Base-by-base conservation (phyloP, 2,888 invertebrate species). In the Netelia virgata region DNA sequence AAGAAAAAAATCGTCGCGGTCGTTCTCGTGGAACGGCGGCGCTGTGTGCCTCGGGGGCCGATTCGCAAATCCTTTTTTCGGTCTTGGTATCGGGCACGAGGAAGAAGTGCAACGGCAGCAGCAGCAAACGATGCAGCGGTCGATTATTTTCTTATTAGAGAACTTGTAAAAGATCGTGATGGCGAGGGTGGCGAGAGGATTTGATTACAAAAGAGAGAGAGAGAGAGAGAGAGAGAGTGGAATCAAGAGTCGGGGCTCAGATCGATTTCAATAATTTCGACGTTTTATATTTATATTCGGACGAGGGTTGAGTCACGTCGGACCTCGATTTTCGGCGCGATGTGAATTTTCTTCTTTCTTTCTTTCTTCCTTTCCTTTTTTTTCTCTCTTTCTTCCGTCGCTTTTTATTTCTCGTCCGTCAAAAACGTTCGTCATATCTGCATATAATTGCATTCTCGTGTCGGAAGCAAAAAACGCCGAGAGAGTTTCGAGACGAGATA, bases 251-350 rank as follows among this genome's bases (percentile, higher is more conserved):
- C 64, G 63, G 63, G 72, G 41, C 77, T 53, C 83, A 81, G 84
- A 84, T 80, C 89, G 88, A 90, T 90, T 90, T 89, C 84, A 85
- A 88, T 90, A 88, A 89, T 90, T 88, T 78, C 84, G 75, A 36
- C 69, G 82, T 84, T 85, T 86, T 77, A 87, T 88, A 88, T 86
- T 87, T 86, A 83, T 87, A 87, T 53, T 50, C 47, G 73, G 86
- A 80, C 69, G 68, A 83, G 86, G 64, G 61, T 10, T 18, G 53
- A 57, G 36, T 85, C 89, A 86, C 88, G 84, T 82, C 83, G 82
- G 75, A 68, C 10, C 81, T 69, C 81, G 72, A 84, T 81, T 63
- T 63, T 36, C 8, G 63, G 47, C 36, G 70, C 59, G 50, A 88
- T 89, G 88, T 88, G 85, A 87, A 88, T 88, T 89, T 89, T 89